Evolutionary conservation across 2,113 vertebrate species (phyloP), one percentile per base, ranked within the genome.

Genomic region (Barnardius zonarius): DNA sequence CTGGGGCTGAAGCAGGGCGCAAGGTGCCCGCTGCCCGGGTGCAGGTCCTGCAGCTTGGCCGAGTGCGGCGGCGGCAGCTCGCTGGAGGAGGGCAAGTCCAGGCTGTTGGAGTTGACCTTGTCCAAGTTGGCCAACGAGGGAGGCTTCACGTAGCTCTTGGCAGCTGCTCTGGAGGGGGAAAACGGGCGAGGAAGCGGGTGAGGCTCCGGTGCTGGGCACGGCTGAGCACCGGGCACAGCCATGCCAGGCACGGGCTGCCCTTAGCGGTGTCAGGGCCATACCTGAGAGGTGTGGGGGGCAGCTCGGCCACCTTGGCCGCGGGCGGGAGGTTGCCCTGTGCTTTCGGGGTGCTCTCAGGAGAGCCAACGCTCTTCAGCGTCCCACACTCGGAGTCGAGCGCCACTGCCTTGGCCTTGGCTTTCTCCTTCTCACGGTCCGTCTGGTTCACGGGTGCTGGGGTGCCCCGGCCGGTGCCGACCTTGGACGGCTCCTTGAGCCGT

Each of bases 381-480:
- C 97, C 91, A 4, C 97, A 98, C 82, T 99, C 99, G 0, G 99
- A 98, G 95, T 99, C 99, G 17, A 99, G 98, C 1, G 98, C 99
- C 73, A 98, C 99, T 0, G 99, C 99, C 95, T 99, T 99, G 81
- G 99, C 99, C 95, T 99, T 99, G 92, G 99, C 99, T 80, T 99
- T 98, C 96, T 99, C 99, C 92, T 99, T 99, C 95, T 99, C 99
- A 8, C 99, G 97, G 87, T 99, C 99, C 0, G 99, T 99, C 97
- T 99, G 99, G 96, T 99, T 99, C 91, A 99, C 99, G 0, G 99
- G 99, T 33, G 98, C 97, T 0, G 98, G 96, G 1, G 95, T 77
- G 74, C 92, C 62, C 17, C 99, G 98, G 41, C 96, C 97, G 0
- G 98, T 20, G 4, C 98, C 97, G 3, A 98, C 93, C 95, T 98